phyloP scores from a whole-genome alignment of 2,888 invertebrate genomes.

The Hyalella azteca region DNA sequence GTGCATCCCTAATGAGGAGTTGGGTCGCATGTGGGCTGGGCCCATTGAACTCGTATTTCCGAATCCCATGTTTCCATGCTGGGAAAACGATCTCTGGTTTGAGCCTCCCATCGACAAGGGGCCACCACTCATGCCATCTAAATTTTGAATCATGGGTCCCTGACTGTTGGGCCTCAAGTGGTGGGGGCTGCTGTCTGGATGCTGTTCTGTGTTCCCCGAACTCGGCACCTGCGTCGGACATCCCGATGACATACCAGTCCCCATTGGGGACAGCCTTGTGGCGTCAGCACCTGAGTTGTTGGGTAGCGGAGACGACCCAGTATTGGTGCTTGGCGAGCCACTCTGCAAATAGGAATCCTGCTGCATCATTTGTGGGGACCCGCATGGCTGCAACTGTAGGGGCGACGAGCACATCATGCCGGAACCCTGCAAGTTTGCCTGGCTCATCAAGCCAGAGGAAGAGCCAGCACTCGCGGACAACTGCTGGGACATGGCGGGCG shows the following conservation, averaged over 20 bases:
- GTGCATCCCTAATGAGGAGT: neutral
- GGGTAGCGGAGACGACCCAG: neutral
- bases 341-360: constrained; percentile 16
- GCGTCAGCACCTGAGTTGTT: neutral
- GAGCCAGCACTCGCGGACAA: neutral
- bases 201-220: neutral
- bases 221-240: neutral
- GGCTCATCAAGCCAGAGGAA: neutral
- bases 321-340: neutral
- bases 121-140: too few relatives aligned
- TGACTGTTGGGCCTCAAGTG: constrained; percentile 29
- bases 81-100: neutral
- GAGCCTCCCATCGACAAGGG: constrained; percentile 15
- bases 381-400: neutral
- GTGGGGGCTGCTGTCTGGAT: neutral
- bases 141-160: neutral
- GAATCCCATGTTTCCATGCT: neutral
- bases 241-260: neutral
- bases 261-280: constrained; percentile 12
- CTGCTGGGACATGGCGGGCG: constrained; percentile 4
- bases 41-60: constrained; percentile 33
- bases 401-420: constrained; percentile 43
- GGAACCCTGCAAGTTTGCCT: constrained; percentile 28
- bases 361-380: constrained; percentile 38
- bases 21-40: constrained; percentile 6